Evolutionary conservation across 53 echinoderm and acorn worm species (phyloP).

Genomic region (Hippasteria phrygiana): DNA sequence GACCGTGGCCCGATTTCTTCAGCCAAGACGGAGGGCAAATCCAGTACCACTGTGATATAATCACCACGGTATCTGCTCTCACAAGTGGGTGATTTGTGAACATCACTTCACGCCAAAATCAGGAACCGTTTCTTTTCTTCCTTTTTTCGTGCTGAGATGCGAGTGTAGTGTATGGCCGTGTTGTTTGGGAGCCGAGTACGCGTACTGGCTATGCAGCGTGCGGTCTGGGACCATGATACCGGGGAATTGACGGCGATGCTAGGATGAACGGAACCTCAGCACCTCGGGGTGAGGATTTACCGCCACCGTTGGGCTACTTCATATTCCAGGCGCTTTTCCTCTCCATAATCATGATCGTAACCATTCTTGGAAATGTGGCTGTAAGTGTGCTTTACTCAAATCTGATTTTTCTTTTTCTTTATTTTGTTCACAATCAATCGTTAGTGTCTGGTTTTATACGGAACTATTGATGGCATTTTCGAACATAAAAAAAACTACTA

Average conservation of each 20-base stretch:
- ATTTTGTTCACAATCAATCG: neutral
- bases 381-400: constrained; percentile 56
- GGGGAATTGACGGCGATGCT: neutral
- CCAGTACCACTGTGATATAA: neutral
- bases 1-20: neutral
- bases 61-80: too few relatives aligned
- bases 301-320: constrained; percentile 72
- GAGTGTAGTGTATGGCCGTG: neutral
- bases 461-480: neutral
- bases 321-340: constrained; percentile 81
- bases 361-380: constrained; percentile 82
- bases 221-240: neutral
- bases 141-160: too few relatives aligned
- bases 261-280: constrained; percentile 34
- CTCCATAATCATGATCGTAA: constrained; percentile 73
- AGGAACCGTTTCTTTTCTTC: too few relatives aligned
- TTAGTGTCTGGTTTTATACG: neutral
- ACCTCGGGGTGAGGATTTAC: neutral
- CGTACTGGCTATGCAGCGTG: neutral
- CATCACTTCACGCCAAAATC: neutral
- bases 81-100: too few relatives aligned
- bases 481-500: neutral
- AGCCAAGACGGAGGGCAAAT: neutral
- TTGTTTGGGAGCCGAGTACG: neutral
- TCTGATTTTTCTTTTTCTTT: neutral